Conservation (phyloP, 2,888 invertebrate species). For the Plebejus argus region DNA sequence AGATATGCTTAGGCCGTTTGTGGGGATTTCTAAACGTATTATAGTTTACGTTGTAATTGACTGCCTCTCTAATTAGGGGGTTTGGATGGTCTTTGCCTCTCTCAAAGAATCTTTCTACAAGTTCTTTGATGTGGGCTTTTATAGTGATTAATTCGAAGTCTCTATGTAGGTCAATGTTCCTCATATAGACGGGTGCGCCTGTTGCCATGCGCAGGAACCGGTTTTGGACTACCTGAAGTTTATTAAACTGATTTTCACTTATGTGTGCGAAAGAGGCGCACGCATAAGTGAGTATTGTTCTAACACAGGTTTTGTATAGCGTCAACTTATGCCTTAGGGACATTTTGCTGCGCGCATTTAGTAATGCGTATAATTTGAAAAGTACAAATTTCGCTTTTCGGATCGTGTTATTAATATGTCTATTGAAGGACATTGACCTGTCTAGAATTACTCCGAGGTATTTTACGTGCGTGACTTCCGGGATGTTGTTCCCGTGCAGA, state of each 20-base stretch:
- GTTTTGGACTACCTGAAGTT: constrained; percentile 25
- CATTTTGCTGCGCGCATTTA: constrained; percentile 29
- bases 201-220: constrained; percentile 30
- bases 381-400: background rate
- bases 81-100: constrained; percentile 3
- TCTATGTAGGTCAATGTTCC: constrained; percentile 19
- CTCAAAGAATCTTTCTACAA: background rate
- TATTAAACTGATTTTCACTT: background rate
- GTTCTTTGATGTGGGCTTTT: background rate
- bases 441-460: background rate
- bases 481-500: background rate
- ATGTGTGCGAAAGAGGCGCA: constrained; percentile 10
- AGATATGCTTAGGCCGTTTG: too few species aligned
- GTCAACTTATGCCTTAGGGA: constrained; percentile 32
- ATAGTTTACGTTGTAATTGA: background rate
- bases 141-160: background rate
- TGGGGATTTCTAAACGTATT: background rate
- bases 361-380: background rate
- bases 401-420: background rate
- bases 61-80: background rate
- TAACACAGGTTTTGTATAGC: constrained; percentile 33
- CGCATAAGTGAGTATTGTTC: background rate
- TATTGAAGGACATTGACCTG: background rate
- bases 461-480: background rate
- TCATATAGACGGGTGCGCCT: constrained; percentile 1